These are phyloP conservation scores for Pseudorhiza aurosa DNA, from an alignment of 30 jellyfish, hydroid and myxozoan species.

Conservation along the genomic window DNA sequence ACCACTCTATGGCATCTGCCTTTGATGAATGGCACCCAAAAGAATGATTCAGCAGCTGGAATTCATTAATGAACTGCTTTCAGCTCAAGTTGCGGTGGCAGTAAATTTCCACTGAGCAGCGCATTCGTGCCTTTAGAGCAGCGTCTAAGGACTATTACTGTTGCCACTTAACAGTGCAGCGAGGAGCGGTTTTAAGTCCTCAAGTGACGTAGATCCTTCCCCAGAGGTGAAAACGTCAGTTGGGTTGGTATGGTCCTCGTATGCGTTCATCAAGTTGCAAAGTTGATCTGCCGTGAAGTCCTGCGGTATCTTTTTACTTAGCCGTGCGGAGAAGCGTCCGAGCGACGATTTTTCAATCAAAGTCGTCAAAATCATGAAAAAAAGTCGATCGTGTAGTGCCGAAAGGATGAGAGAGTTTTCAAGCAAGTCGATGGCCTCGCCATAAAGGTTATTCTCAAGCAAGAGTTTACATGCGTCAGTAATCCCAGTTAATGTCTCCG, in stretches of 20 bases:
- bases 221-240: conserved; percentile 31
- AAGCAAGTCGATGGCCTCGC: conserved; percentile 40
- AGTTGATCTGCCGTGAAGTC: conserved; percentile 36
- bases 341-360: conserved; percentile 11
- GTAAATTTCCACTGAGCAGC: too few species aligned
- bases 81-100: too few species aligned
- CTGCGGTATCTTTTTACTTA: conserved; percentile 32
- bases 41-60: too few species aligned
- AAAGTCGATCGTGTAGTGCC: conserved; percentile 28
- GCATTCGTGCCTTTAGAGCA: too few species aligned
- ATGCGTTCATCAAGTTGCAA: conserved; percentile 30
- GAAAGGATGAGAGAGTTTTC: neutral
- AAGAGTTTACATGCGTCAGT: conserved; percentile 15
- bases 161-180: neutral
- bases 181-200: conserved; percentile 41
- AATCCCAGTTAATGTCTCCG: conserved; percentile 1
- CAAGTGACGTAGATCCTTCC: conserved; percentile 6
- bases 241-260: conserved; percentile 14
- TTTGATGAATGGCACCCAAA: too few species aligned
- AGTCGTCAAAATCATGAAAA: conserved; percentile 34
- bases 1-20: too few species aligned
- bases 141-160: too few species aligned
- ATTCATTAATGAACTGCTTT: too few species aligned
- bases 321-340: conserved; percentile 11
- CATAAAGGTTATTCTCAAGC: conserved; percentile 20